Conservation (phyloP, 2,888 invertebrate species). For the Lasioglossum calceatum region DNA sequence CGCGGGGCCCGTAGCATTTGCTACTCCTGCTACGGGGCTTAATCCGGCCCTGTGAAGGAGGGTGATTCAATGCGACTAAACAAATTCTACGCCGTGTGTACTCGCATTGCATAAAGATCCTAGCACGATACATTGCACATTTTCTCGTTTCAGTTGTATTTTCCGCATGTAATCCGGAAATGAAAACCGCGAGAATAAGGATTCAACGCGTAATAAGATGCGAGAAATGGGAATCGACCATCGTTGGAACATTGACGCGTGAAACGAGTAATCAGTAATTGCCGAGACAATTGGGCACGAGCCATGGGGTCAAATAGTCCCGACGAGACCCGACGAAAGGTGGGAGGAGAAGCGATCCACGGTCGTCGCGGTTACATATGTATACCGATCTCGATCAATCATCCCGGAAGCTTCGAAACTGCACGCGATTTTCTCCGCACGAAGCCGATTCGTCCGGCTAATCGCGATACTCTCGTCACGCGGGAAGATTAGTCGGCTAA, state of each 20-base stretch:
- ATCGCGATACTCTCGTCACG: slow-evolving; percentile 19
- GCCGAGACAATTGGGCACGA: background rate
- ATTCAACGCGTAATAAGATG: background rate
- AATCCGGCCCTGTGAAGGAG: background rate
- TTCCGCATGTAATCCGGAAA: no score
- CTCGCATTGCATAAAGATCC: no score
- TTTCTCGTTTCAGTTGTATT: no score
- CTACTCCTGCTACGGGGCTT: no score
- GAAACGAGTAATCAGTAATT: background rate
- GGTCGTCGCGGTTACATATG: background rate
- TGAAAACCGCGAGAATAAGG: no score
- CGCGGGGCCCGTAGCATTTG: no score
- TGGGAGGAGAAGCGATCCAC: background rate
- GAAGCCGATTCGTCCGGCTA: background rate
- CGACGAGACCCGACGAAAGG: background rate
- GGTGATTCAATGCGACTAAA: background rate
- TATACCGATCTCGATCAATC: background rate
- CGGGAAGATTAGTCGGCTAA: slow-evolving; percentile 34
- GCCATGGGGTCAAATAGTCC: slow-evolving; percentile 20
- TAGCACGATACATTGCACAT: no score
- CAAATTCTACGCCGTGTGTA: no score
- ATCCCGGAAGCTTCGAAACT: background rate
- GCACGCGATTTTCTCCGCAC: background rate
- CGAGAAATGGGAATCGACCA: background rate
- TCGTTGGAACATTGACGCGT: background rate